Base-by-base conservation (phyloP, 1,140 invertebrate genomes). In the Bradysia coprophila region DNA sequence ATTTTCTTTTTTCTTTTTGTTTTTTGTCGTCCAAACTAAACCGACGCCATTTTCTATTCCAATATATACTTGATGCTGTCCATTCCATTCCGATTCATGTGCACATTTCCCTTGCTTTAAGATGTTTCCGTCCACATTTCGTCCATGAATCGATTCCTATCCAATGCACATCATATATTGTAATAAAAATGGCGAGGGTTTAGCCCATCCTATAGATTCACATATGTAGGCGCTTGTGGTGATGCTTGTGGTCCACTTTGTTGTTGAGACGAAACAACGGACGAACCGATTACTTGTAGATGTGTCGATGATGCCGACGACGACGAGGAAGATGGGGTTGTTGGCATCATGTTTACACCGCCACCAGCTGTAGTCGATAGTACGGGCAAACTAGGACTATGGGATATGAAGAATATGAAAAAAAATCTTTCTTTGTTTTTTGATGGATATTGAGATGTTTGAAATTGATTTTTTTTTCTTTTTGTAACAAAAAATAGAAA, bases 141-240 rank as follows among this genome's bases (percentile, higher is more conserved):
- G 6, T 28, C 13, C 13, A 6, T 28, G 24, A 28, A 28, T 13
- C 6, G 24, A 13, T 28, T 13, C 6, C 13, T 13, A 21, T 40
- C 15, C 2, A n/a, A 21, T 15, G 38, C 40, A 33, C 19, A 13
- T 34, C 19, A 45, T 44, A 38, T n/a, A 42, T 31, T 15, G 31
- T 24, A 39, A 40, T 19, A 44, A 20, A 44, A 28, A 44, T 31
- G 32, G 24, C 20, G 15, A 40, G 24, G 31, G 34, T 22, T 19
- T 16, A 24, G 34, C 13, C 21, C 32, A 43, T 20, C 23, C 40
- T 84, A 88, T 73, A 88, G 81, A 77, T 88, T 88, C 62, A 89
- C 85, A 72, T 90, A 90, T 55, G 85, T 88, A 47, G 83, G 83
- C 72, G 85, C 83, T 67, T 87, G 83, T 50, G 82, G 81, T 54